Base-by-base conservation (phyloP, 1,140 invertebrate species). In the Mesaphorura yosii region DNA sequence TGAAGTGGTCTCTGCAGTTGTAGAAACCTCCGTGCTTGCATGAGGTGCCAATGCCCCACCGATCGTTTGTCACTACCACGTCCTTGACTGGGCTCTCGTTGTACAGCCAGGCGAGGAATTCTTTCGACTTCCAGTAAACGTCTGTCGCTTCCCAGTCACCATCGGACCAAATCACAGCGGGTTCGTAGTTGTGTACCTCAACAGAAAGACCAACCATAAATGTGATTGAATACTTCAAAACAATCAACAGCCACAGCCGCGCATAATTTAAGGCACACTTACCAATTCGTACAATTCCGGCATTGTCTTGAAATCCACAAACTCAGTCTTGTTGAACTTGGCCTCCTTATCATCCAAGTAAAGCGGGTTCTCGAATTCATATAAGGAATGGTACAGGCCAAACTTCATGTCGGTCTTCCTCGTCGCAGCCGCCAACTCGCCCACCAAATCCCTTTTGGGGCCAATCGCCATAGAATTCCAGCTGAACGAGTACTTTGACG, bases 381-480 rank as follows among this genome's bases (percentile, higher is more conserved):
- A 74, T 41, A 75, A 47, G 14, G 71, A 74, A 63, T 75, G 71
- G 59, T 75, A 75, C 6, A 75, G 48, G 6, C 73, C 73, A 62
- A 75, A 74, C 44, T 66, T 63, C 6, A 75, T 42, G 26, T 68
- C 55, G 12, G 59, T 41, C n/a, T 34, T n/a, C 34, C 70, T 59
- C 12, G 74, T 60, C 14, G 72, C 64, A 7, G 57, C 55, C 0
- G 69, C 68, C 23, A 28, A 58, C 48, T 68, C 67, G 76, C 81
- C 80, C 40, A 93, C 71, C 38, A 94, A 66, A 72, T 95, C 86
- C 51, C 77, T 71, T 51, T 83, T 79, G 14, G 88, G 87, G 34
- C 90, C 90, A 51, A 88, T 74, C 64, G 92, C 89, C 51, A 81
- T 67, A 0, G 87, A 72, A 72, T 94, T 94, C 90, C 90, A 94